Evolutionary conservation across 2,113 vertebrate species (phyloP).

Genomic region (Trichechus manatus): DNA sequence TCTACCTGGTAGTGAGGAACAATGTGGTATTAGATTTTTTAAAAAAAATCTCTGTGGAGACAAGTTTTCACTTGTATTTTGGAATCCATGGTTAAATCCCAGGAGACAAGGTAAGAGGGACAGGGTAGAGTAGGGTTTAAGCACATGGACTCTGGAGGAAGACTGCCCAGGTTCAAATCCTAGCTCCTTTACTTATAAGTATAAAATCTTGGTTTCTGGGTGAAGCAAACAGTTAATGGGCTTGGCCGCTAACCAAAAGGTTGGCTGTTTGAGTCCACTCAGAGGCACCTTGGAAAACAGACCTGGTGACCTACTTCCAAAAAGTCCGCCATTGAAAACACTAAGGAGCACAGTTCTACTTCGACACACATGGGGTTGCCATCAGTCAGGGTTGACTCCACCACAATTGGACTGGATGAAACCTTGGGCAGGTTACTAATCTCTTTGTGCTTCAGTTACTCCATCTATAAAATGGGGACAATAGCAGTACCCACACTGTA

Average conservation of each 20-base stretch:
- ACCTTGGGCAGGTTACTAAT: neutral
- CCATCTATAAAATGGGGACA: neutral
- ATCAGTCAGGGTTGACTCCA: too few relatives aligned
- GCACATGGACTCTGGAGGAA: neutral
- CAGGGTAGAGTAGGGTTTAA: neutral
- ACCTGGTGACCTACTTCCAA: neutral
- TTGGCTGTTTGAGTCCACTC: neutral
- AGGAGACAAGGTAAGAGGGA: neutral
- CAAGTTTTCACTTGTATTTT: conserved; percentile 60
- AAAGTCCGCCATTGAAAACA: neutral
- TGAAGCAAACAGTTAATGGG: neutral
- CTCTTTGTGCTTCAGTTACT: neutral
- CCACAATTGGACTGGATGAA: neutral
- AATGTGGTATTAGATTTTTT: conserved; percentile 28
- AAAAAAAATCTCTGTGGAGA: neutral
- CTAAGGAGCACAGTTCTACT: neutral
- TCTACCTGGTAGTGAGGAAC: conserved; percentile 54
- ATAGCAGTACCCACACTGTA: neutral
- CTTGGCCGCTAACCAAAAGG: neutral
- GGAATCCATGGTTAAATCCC: conserved; percentile 24
- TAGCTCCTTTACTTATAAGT: neutral
- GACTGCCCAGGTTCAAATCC: neutral
- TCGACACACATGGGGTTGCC: too few relatives aligned
- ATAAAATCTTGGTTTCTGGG: neutral
- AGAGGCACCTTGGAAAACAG: neutral